Evolutionary conservation across 2,113 vertebrate genomes (phyloP).

Genomic region (Zapornia atra): DNA sequence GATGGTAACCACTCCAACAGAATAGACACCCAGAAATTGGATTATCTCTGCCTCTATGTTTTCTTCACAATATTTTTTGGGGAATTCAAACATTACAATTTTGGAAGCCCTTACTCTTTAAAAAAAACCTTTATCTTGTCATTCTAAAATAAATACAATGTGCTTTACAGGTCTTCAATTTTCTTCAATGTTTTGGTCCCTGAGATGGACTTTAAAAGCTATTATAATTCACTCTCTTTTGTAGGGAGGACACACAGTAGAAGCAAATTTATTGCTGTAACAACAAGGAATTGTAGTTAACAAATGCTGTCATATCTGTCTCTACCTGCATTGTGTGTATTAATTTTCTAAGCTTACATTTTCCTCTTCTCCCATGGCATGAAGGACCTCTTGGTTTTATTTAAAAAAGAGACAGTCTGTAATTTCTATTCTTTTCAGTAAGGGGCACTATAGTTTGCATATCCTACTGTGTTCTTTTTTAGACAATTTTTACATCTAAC

Average conservation of each 20-base stretch:
- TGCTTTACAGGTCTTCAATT: not conserved
- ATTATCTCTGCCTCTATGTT: not conserved
- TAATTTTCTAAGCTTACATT: not conserved
- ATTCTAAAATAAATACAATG: not conserved
- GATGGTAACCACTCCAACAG: not conserved
- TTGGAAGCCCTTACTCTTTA: not conserved
- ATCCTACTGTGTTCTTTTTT: not conserved
- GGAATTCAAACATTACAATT: not conserved
- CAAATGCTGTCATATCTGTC: not conserved
- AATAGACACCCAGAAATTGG: not conserved
- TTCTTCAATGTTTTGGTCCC: not conserved
- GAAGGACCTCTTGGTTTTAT: not conserved
- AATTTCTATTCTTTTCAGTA: not conserved
- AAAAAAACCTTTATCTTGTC: not conserved
- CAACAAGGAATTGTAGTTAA: not conserved
- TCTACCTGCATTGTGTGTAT: not conserved
- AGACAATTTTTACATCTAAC: not conserved
- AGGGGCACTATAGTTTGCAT: not conserved
- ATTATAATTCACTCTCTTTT: not conserved
- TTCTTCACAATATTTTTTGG: not conserved
- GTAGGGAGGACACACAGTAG: not conserved
- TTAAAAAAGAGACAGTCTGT: not conserved
- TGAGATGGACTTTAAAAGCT: not conserved
- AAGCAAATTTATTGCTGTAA: not conserved
- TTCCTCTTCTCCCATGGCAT: not conserved